Evolutionary conservation across 1,140 invertebrate genomes (phyloP).

Genomic region (Panonychus citri): DNA sequence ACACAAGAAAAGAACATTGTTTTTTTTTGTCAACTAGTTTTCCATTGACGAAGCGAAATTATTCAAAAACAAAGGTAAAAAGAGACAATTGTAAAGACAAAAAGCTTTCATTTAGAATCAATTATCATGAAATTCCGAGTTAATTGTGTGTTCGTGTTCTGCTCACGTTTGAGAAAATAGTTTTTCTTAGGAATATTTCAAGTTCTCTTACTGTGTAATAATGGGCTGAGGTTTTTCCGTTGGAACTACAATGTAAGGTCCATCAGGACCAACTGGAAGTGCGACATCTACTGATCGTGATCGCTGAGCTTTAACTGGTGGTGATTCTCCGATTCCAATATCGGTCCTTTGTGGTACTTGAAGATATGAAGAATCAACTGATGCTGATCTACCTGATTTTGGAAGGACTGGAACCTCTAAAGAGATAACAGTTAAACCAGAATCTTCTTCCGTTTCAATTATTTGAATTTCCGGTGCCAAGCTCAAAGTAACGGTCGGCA

Average conservation of each 20-base stretch:
- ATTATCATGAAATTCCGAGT: too few species aligned
- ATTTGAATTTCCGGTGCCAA: not conserved
- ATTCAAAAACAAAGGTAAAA: too few species aligned
- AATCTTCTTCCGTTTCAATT: slow-evolving; percentile 13
- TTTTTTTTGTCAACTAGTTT: too few species aligned
- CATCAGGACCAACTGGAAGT: slow-evolving; percentile 41
- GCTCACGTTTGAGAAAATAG: too few species aligned
- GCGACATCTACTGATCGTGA: slow-evolving; percentile 73
- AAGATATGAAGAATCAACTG: slow-evolving; percentile 21
- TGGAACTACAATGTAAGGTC: slow-evolving; percentile 11
- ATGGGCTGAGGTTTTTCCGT: not conserved
- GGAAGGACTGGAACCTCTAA: slow-evolving; percentile 13
- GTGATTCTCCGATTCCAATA: slow-evolving; percentile 6
- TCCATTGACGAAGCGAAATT: too few species aligned
- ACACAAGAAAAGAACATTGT: too few species aligned
- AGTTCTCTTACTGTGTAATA: too few species aligned
- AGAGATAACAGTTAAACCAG: slow-evolving; percentile 20
- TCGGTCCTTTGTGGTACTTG: slow-evolving; percentile 30
- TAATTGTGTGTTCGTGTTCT: too few species aligned
- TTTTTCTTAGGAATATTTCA: too few species aligned
- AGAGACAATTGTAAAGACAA: too few species aligned
- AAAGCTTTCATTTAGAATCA: too few species aligned
- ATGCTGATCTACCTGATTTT: slow-evolving; percentile 12
- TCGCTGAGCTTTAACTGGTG: slow-evolving; percentile 28
- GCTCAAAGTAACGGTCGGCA: not conserved